Base-by-base conservation (phyloP, 2,797 vertebrate species). In the Pseudochromis fuscus region DNA sequence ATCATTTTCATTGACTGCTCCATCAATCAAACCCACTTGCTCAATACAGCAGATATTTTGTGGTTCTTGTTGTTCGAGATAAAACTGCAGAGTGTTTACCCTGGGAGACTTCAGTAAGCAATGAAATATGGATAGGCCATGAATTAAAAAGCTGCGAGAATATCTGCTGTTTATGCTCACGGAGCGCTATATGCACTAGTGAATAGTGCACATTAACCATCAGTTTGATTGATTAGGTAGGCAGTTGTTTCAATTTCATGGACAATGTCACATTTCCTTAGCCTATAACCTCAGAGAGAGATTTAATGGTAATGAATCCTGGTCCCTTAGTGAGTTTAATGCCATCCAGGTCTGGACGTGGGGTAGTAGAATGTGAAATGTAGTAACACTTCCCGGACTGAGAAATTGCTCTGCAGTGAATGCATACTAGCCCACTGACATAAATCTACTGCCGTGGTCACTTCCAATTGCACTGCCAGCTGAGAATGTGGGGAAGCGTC, bases 241-340 rank as follows among this genome's bases (percentile, higher is more conserved):
- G 66, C 73, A 82, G 77, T 88, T 90, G 79, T 85, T 85, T 88
- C 83, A 89, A 84, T 91, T 87, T 90, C 85, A 86, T 84, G 84
- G 77, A 89, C 87, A 87, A 83, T 88, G 87, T 90, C 85, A 81
- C 84, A 87, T 88, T 92, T 88, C 82, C 72, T 75, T 85, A 83
- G 72, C 87, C 79, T 84, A 70, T 87, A 86, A 87, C 84, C 87
- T 85, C 84, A 65, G 60, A 75, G 77, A 73, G 81, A 86, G 88
- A 93, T 92, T 91, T 90, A 91, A 90, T 86, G 85, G 81, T 83
- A 88, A 91, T 92, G 88, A 89, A 91, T 92, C 72, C 75, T 8
- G 71, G 82, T 86, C 62, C 83, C 52, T 80, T 71, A 68, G 73
- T 81, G 79, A 87, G 83, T 84, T 90, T 87, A 89, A 87, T 87